Evolutionary conservation across 1,140 invertebrate genomes (phyloP).

Genomic region (Condylostylus longicornis): DNA sequence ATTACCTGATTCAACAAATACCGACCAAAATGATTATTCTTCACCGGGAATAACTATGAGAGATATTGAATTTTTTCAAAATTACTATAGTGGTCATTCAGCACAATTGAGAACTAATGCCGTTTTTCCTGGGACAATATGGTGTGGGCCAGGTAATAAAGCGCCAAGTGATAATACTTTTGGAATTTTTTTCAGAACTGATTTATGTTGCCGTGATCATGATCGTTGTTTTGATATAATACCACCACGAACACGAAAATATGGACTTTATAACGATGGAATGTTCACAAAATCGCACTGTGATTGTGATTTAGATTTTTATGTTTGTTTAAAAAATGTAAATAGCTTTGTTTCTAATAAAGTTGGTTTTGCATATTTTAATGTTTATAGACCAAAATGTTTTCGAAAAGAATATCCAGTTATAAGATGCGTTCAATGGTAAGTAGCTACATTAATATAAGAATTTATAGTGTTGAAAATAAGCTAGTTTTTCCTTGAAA

Average conservation of each 20-base stretch:
- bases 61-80: too few relatives aligned
- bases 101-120: too few relatives aligned
- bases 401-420: background rate
- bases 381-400: background rate
- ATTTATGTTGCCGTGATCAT: background rate
- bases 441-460: too few relatives aligned
- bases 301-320: background rate
- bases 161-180: background rate
- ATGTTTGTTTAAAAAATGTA: background rate
- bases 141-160: background rate
- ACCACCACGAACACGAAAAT: background rate
- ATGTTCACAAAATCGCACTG: background rate
- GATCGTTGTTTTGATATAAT: background rate
- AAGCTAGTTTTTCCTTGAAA: too few relatives aligned
- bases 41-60: too few relatives aligned
- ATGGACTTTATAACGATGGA: background rate
- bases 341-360: background rate
- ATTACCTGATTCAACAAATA: too few relatives aligned
- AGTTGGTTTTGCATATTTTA: background rate
- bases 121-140: conserved; percentile 1
- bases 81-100: too few relatives aligned
- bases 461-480: too few relatives aligned
- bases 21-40: too few relatives aligned
- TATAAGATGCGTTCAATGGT: background rate
- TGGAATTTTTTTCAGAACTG: background rate